phyloP scores from a whole-genome alignment of 2,888 invertebrate genomes.

The Nomada ruficornis region DNA sequence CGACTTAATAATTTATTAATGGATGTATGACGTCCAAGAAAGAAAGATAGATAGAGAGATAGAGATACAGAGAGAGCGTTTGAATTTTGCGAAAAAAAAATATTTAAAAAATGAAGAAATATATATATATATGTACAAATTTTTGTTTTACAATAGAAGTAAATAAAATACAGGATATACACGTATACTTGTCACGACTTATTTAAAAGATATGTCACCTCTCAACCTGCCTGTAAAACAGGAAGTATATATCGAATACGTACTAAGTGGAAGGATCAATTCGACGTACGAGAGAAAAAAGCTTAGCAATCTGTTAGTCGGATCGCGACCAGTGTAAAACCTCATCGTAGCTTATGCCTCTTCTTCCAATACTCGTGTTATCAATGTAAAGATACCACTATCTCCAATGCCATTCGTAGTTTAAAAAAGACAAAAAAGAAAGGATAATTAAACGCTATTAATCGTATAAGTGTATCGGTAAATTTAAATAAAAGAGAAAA shows the following conservation, averaged over 20 bases:
- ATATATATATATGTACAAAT: constrained; percentile 12
- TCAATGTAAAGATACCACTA: constrained; percentile 40
- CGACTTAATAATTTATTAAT: not conserved
- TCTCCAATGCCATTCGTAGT: constrained; percentile 33
- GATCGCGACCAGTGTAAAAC: constrained; percentile 44
- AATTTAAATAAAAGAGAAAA: not conserved
- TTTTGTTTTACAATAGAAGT: constrained; percentile 1
- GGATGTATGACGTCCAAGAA: not conserved
- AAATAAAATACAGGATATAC: constrained; percentile 6
- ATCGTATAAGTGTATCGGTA: constrained; percentile 2
- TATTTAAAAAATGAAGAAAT: not conserved
- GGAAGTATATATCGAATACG: constrained; percentile 44
- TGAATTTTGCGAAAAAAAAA: not conserved
- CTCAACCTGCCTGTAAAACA: constrained; percentile 34
- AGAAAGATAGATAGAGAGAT: too few relatives aligned
- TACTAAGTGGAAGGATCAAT: constrained; percentile 62
- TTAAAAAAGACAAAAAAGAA: not conserved
- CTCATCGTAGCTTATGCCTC: constrained; percentile 52
- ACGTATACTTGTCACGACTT: not conserved
- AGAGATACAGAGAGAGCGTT: not conserved
- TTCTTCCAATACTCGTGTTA: constrained; percentile 53
- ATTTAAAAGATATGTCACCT: constrained; percentile 54
- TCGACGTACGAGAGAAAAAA: constrained; percentile 50
- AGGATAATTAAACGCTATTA: constrained; percentile 9
- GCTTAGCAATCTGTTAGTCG: constrained; percentile 46